Evolutionary conservation across 2,888 invertebrate genomes (phyloP).

Genomic region (Lithosia quadra): DNA sequence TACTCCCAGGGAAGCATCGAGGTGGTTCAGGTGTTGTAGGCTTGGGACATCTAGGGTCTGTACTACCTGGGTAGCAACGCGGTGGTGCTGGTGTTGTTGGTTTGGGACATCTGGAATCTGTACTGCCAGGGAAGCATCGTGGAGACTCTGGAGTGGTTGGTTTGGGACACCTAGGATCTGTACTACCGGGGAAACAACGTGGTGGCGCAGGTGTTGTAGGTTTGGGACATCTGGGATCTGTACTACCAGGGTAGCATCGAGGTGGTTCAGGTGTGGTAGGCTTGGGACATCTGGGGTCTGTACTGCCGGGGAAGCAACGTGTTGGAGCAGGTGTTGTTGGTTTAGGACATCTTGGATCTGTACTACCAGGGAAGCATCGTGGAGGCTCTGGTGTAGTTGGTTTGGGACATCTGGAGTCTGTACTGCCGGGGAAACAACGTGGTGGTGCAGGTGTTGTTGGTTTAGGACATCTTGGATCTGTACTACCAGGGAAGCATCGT

Average conservation of each 20-base stretch:
- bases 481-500: conserved; percentile 62
- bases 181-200: conserved; percentile 55
- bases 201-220: conserved; percentile 28
- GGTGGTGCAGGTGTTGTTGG: conserved; percentile 55
- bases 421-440: conserved; percentile 39
- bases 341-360: conserved; percentile 58
- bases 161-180: conserved; percentile 53
- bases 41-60: conserved; percentile 19
- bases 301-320: conserved; percentile 60
- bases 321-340: conserved; percentile 53
- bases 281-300: conserved; percentile 60
- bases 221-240: conserved; percentile 20
- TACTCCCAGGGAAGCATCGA: conserved; percentile 55
- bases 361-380: conserved; percentile 61
- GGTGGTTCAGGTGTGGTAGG: conserved; percentile 34
- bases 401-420: conserved; percentile 58
- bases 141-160: conserved; percentile 35
- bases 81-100: not conserved
- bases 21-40: conserved; percentile 27
- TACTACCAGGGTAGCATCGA: conserved; percentile 19
- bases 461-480: conserved; percentile 57
- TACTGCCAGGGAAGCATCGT: too few relatives aligned
- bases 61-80: conserved; percentile 15
- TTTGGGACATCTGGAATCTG: too few relatives aligned
- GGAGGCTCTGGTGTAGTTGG: conserved; percentile 55